Evolutionary conservation across 2,113 vertebrate genomes (phyloP).

Genomic region (Pyxicephalus adspersus): DNA sequence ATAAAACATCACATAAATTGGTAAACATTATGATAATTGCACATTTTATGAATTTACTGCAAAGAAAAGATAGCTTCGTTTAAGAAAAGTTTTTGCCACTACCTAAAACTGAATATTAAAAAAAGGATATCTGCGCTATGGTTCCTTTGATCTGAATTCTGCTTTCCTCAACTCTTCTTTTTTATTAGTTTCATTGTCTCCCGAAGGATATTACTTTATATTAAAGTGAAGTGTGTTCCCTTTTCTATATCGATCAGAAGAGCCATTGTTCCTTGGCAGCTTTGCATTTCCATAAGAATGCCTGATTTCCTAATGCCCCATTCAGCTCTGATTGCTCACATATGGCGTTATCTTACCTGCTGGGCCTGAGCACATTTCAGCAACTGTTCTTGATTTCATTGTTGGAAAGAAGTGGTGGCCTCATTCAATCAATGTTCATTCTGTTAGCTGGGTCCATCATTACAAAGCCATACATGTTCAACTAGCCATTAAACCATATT

Average conservation of each 20-base stretch:
- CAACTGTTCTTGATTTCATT: not conserved
- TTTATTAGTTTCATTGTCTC: not conserved
- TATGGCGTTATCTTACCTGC: slow-evolving; percentile 32
- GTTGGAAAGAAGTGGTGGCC: not conserved
- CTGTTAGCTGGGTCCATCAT: not conserved
- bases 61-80: too few species aligned
- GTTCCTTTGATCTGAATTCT: too few species aligned
- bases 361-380: not conserved
- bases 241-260: not conserved
- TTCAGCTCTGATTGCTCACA: slow-evolving; percentile 42
- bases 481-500: not conserved
- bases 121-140: too few species aligned
- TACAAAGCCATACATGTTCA: not conserved
- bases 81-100: too few species aligned
- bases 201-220: not conserved
- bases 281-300: slow-evolving; percentile 29
- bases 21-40: too few species aligned
- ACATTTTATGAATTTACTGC: too few species aligned
- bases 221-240: not conserved
- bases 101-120: too few species aligned
- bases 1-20: too few species aligned
- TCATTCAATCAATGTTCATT: slow-evolving; percentile 36
- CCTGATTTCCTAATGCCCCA: slow-evolving; percentile 22
- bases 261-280: slow-evolving; percentile 21
- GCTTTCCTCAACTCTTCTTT: too few species aligned